Base-by-base conservation (phyloP, 2,888 invertebrate genomes). In the Liopterus haemorrhoidalis region DNA sequence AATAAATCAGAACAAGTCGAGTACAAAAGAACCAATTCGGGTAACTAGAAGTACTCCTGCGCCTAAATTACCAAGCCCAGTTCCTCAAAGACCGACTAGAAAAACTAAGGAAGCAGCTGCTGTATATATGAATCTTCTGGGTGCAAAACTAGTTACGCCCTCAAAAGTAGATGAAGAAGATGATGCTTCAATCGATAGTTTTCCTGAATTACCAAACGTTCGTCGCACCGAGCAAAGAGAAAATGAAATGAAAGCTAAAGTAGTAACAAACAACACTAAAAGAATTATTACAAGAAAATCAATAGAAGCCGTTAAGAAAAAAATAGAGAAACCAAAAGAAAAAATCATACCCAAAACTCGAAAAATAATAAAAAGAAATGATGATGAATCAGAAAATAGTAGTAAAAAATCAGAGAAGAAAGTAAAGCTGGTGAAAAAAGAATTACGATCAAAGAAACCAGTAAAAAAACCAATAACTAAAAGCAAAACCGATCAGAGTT, bases 51-150 rank as follows among this genome's bases (percentile, higher is more conserved):
- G 44, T 32, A 25, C 24, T 14, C 45, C 38, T 32, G 25, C 45
- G n/a, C 11, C 39, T 20, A 32, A 27, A 5, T 24, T 33, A 32
- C 40, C 39, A 40, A 28, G 20, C 5, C 20, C 14, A 45, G 37
- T 59, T n/a, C 51, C 61, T 4, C 61, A 62, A 47, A 62, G 82
- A 27, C 82, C 81, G 0, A 72, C 77, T 6, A 70, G 85, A 22
- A 84, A 82, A 64, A 83, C 83, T 1, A 85, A 85, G 63, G 82
- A 83, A 65, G 82, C 82, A 16, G 84, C 84, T 2, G 75, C 82
- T 5, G 75, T 82, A 41, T 83, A 82, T 53, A 80, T 85, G 79
- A 83, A 83, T 58, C 75, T 84, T 50, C 70, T 85, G 35, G 81
- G 81, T 3, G 77, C 81, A 54, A 82, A 82, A 60, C 67, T 84